A percentile compares a stretch with the other conserved stretches of the same genome.
These are phyloP conservation scores for Adelognathus sp. DNA, from an alignment of 2,888 invertebrate genomes.

Conservation along the genomic window DNA sequence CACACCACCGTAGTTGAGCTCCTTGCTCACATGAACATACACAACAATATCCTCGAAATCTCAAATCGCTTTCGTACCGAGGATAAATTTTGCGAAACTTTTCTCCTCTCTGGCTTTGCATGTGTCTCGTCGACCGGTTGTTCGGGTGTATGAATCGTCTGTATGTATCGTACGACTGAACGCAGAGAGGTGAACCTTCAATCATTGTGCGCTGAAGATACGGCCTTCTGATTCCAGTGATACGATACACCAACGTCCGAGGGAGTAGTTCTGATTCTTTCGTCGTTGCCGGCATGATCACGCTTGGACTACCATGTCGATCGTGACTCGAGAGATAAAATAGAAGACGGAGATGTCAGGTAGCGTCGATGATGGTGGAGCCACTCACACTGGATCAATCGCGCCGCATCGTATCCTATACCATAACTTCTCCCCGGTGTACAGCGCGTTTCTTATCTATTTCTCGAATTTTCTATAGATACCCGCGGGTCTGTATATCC, in stretches of 20 bases:
- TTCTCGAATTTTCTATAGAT: slow-evolving; percentile 26
- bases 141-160: neutral
- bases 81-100: neutral
- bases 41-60: neutral
- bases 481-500: neutral
- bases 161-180: no score
- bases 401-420: no score
- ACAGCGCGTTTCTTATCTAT: slow-evolving; percentile 32
- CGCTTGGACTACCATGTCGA: slow-evolving; percentile 27
- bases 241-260: no score
- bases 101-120: neutral
- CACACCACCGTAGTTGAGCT: neutral
- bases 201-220: no score
- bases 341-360: neutral
- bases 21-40: neutral
- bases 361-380: slow-evolving; percentile 15
- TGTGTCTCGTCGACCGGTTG: neutral
- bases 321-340: slow-evolving; percentile 44
- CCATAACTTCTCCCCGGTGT: neutral
- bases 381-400: no score
- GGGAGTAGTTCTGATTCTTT: neutral
- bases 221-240: no score
- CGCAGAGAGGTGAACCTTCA: no score
- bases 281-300: slow-evolving; percentile 1
- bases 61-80: neutral